A percentile compares a stretch with the other conserved stretches of the same genome.
Conservation (phyloP, 2,797 vertebrate species). For the Otolemur crassicaudatus region DNA sequence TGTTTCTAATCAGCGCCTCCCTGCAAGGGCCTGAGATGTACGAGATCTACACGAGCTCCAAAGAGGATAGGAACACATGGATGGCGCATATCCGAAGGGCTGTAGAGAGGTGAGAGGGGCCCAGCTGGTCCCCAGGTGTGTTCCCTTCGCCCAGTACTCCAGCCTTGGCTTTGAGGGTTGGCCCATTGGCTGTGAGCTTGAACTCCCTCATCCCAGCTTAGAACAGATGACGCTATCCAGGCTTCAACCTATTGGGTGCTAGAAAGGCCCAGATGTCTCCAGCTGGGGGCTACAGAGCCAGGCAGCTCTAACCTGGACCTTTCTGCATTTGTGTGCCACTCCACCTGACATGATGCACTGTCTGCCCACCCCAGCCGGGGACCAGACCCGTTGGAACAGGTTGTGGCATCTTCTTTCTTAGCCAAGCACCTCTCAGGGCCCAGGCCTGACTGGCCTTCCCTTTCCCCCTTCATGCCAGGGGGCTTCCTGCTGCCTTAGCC, state of each 20-base stretch:
- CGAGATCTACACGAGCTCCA: conserved; percentile 93
- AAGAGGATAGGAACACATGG: conserved; percentile 93
- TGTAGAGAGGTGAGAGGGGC: conserved; percentile 90
- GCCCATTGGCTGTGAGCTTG: background rate
- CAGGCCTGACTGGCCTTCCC: background rate
- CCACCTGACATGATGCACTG: rapidly evolving
- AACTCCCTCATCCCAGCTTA: background rate
- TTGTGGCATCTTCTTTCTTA: background rate
- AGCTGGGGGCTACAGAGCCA: too few relatives aligned
- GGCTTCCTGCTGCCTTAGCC: background rate
- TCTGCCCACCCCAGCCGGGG: background rate
- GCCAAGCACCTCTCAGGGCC: background rate
- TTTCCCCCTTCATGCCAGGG: background rate
- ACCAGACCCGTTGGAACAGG: background rate
- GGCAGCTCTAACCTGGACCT: background rate
- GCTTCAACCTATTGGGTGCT: background rate
- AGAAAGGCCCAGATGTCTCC: background rate
- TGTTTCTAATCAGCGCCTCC: conserved; percentile 95
- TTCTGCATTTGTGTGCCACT: background rate
- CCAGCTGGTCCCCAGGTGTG: rapidly evolving
- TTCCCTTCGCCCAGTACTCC: rapidly evolving
- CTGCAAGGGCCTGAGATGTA: conserved; percentile 94
- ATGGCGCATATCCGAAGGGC: conserved; percentile 92
- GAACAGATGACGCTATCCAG: rapidly evolving
- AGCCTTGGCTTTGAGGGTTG: background rate